Evolutionary conservation across 2,113 vertebrate species (phyloP).

Genomic region (Charina bottae): DNA sequence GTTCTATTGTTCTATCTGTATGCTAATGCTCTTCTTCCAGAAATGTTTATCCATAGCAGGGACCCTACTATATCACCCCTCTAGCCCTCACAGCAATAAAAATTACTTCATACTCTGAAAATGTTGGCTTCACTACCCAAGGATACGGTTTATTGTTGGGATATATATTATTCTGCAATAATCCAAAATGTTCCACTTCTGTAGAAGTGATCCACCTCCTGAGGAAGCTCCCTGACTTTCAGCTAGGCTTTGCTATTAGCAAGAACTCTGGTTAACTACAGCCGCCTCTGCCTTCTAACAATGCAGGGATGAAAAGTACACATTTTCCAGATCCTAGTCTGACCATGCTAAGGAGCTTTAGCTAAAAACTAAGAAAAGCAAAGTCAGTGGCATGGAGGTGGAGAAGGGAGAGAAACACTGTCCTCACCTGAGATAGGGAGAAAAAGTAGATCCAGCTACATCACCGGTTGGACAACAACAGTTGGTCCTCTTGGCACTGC

Average conservation of each 20-base stretch:
- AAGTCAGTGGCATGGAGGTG: neutral
- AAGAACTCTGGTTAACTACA: neutral
- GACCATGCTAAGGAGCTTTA: neutral
- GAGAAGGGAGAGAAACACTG: neutral
- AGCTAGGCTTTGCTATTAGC: neutral
- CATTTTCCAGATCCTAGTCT: neutral
- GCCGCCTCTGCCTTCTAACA: neutral
- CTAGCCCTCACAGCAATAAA: neutral
- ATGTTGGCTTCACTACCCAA: neutral
- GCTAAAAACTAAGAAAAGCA: neutral
- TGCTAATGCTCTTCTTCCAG: neutral
- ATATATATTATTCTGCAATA: constrained; percentile 11
- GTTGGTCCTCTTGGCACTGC: neutral
- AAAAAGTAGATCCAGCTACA: constrained; percentile 24
- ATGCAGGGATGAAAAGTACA: neutral
- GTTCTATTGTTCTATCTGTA: neutral
- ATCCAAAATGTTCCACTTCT: neutral
- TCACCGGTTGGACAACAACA: neutral
- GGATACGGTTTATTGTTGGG: neutral
- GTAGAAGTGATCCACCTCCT: neutral
- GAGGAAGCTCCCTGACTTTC: neutral
- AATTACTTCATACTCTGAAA: neutral
- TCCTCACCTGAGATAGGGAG: neutral
- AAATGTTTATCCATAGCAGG: neutral
- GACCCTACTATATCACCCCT: neutral